phyloP scores from a whole-genome alignment of 2,888 invertebrate species.

The Watsonalla binaria region DNA sequence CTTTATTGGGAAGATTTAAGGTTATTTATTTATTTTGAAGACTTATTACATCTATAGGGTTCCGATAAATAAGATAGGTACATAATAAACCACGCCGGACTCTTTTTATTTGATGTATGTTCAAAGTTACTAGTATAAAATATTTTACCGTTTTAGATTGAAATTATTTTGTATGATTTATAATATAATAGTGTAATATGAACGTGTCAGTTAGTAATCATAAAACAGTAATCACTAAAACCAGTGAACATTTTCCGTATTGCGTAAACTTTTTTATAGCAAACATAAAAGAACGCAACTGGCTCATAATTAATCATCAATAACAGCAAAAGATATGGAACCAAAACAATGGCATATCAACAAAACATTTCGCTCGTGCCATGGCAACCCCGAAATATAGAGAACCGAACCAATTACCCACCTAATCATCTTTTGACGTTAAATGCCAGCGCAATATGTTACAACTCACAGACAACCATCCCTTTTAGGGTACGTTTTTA shows the following conservation, averaged over 20 bases:
- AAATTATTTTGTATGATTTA: too few species aligned
- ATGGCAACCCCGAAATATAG: conserved; percentile 45
- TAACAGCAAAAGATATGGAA: conserved; percentile 35
- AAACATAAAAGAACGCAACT: conserved; percentile 21
- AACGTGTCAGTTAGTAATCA: too few species aligned
- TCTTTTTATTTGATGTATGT: too few species aligned
- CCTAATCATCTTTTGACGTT: conserved; percentile 77
- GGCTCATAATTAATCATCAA: conserved; percentile 33
- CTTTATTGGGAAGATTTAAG: too few species aligned
- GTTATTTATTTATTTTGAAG: too few species aligned
- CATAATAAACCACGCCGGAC: too few species aligned
- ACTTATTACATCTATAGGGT: too few species aligned
- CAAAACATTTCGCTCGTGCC: conserved; percentile 62
- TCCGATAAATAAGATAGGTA: too few species aligned
- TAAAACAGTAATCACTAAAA: too few species aligned
- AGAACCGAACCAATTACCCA: conserved; percentile 74
- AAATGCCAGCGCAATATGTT: conserved; percentile 75
- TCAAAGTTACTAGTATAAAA: too few species aligned
- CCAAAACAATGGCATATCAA: conserved; percentile 62
- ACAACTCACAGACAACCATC: conserved; percentile 55
- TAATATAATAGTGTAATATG: too few species aligned
- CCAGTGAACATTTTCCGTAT: not conserved
- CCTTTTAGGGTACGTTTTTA: conserved; percentile 47
- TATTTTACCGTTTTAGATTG: too few species aligned
- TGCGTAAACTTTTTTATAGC: conserved; percentile 8